phyloP scores from a whole-genome alignment of 2,113 vertebrate genomes.

The Okapia johnstoni region DNA sequence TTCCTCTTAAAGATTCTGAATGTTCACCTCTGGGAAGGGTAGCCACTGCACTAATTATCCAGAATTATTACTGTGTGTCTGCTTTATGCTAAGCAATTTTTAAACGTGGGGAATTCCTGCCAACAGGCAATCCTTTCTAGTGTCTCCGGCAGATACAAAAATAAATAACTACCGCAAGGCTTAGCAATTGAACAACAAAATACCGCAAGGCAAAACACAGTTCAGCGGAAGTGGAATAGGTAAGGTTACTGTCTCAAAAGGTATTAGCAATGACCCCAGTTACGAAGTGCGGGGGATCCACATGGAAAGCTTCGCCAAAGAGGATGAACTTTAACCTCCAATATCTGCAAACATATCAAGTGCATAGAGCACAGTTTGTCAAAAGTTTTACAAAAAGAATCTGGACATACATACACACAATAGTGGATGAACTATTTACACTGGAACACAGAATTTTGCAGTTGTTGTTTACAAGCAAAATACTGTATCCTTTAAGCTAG shows the following conservation, averaged over 20 bases:
- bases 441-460: neutral
- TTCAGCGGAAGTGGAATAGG: neutral
- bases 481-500: neutral
- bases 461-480: neutral
- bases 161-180: neutral
- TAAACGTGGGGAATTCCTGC: neutral
- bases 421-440: neutral
- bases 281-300: neutral
- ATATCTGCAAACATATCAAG: neutral
- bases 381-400: neutral
- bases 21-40: neutral
- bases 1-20: neutral
- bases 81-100: neutral
- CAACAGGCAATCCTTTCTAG: neutral
- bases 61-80: neutral
- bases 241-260: neutral
- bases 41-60: neutral
- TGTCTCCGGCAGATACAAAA: neutral
- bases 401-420: neutral
- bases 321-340: neutral
- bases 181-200: neutral
- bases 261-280: neutral
- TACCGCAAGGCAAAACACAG: neutral
- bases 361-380: neutral
- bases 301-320: neutral